A percentile compares a stretch with the other conserved stretches of the same genome.
Evolutionary conservation across 2,797 vertebrate species (phyloP).

Genomic region (Enoplosus armatus): DNA sequence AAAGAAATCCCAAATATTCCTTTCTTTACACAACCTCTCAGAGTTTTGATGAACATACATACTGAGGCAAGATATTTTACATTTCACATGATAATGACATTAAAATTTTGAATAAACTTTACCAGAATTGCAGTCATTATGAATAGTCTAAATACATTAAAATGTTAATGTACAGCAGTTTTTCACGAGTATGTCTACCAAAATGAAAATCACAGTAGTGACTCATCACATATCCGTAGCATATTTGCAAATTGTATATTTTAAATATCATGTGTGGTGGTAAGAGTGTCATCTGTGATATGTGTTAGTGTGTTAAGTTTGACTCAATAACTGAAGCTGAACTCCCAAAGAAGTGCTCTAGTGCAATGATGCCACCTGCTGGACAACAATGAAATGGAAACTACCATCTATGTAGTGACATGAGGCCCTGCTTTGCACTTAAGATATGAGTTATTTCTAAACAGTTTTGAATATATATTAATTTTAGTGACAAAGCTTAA

Average conservation of each 20-base stretch:
- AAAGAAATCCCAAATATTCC: not conserved
- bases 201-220: not conserved
- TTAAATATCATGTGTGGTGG: not conserved
- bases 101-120: not conserved
- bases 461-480: not conserved
- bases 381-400: not conserved
- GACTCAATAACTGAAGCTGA: not conserved
- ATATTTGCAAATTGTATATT: not conserved
- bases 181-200: not conserved
- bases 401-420: not conserved
- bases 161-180: not conserved
- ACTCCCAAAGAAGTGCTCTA: not conserved
- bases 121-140: not conserved
- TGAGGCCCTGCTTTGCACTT: not conserved
- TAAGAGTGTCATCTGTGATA: not conserved
- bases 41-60: not conserved
- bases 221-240: not conserved
- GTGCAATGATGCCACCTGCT: constrained; percentile 47
- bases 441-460: not conserved
- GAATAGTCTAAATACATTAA: not conserved
- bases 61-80: not conserved
- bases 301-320: not conserved
- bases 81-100: not conserved
- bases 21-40: not conserved
- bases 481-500: not conserved